Evolutionary conservation across 1,140 invertebrate genomes (phyloP).

Genomic region (Megalonaias nervosa): DNA sequence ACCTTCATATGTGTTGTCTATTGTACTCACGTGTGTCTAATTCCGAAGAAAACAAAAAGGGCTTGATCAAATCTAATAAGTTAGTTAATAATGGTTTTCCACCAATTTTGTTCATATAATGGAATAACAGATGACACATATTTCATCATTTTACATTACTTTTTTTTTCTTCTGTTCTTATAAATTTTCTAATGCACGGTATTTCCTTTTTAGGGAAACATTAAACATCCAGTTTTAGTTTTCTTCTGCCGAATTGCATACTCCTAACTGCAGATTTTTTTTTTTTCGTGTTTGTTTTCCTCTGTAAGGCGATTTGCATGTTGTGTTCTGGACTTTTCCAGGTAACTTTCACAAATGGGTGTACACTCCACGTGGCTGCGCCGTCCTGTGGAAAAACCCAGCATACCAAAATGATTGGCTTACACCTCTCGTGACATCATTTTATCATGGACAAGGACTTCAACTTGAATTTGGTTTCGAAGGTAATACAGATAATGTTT

Average conservation of each 20-base stretch:
- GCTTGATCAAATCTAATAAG: neutral
- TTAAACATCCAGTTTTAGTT: neutral
- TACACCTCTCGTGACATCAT: constrained; percentile 44
- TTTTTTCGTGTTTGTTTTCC: neutral
- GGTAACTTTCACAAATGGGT: constrained; percentile 64
- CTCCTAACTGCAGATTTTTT: neutral
- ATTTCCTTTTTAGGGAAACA: too few species aligned
- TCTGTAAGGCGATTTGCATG: neutral
- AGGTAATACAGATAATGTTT: constrained; percentile 1
- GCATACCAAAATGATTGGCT: constrained; percentile 43
- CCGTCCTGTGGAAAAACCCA: constrained; percentile 51
- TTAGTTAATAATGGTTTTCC: neutral
- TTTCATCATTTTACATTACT: too few species aligned
- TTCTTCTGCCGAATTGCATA: neutral
- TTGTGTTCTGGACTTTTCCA: constrained; percentile 18
- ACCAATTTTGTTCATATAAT: neutral
- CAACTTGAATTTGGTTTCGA: constrained; percentile 42
- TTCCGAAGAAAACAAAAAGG: neutral
- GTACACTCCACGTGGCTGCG: constrained; percentile 53
- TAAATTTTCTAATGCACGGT: neutral
- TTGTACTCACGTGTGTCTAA: neutral
- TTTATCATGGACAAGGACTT: constrained; percentile 23
- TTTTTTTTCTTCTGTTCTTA: neutral
- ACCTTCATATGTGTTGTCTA: neutral
- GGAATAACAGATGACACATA: too few species aligned